Conservation (phyloP, 2,113 vertebrate species). For the Columba janthina region DNA sequence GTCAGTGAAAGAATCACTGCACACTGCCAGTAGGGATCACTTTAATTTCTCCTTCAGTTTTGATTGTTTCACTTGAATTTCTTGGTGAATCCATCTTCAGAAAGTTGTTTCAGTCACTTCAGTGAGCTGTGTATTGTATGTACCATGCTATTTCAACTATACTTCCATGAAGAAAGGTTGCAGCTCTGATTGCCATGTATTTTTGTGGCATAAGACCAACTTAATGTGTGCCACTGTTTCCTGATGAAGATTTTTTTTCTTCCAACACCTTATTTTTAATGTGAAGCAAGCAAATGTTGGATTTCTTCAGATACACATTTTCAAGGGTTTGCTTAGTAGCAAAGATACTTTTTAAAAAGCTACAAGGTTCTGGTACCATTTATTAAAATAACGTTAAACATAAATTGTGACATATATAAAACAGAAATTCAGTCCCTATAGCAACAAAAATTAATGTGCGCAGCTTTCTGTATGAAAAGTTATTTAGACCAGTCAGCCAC, state of each 20-base stretch:
- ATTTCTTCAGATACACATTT: neutral
- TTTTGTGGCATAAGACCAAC: neutral
- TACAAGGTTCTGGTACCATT: neutral
- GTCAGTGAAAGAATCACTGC: neutral
- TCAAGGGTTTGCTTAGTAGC: neutral
- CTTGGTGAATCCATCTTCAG: neutral
- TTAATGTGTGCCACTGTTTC: neutral
- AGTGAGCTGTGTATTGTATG: neutral
- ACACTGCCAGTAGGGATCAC: neutral
- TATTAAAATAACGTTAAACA: neutral
- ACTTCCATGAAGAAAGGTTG: neutral
- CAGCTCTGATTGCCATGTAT: neutral
- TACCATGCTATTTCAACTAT: neutral
- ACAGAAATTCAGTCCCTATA: neutral
- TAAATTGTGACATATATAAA: neutral
- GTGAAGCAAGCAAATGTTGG: neutral
- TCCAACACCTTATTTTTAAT: neutral
- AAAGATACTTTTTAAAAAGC: neutral
- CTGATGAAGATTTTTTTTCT: neutral
- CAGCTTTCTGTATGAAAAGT: neutral
- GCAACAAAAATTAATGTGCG: neutral
- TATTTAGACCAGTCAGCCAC: neutral
- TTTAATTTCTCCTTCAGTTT: neutral
- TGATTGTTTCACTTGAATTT: neutral
- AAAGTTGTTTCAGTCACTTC: neutral